Evolutionary conservation across 2,888 invertebrate genomes (phyloP).

Genomic region (Ctenicera cuprea): DNA sequence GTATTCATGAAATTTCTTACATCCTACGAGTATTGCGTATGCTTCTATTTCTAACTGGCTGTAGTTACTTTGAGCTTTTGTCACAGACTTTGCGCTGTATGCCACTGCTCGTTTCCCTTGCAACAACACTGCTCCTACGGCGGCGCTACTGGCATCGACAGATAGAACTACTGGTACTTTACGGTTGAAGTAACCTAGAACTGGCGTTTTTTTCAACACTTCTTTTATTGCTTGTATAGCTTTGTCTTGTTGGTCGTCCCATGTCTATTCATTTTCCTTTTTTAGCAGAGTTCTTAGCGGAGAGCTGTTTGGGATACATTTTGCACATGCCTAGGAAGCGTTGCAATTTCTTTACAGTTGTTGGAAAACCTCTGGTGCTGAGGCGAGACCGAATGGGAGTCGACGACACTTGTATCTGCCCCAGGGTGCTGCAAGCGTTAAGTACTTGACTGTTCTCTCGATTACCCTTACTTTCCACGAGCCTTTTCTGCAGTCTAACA

Average conservation of each 20-base stretch:
- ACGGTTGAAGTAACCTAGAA: neutral
- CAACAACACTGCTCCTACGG: conserved; percentile 1
- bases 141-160: neutral
- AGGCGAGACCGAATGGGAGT: conserved; percentile 59
- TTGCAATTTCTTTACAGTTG: conserved; percentile 46
- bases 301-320: neutral
- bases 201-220: neutral
- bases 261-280: neutral
- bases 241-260: neutral
- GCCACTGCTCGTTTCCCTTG: neutral
- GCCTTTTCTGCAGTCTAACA: conserved; percentile 52
- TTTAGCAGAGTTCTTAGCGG: neutral
- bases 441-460: conserved; percentile 52
- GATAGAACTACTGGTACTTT: neutral
- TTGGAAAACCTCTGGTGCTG: conserved; percentile 60
- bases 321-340: neutral
- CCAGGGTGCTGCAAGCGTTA: conserved; percentile 46
- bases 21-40: conserved; percentile 52
- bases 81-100: neutral
- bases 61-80: neutral
- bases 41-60: neutral
- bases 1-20: conserved; percentile 58
- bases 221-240: neutral
- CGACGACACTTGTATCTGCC: conserved; percentile 55
- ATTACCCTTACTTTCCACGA: conserved; percentile 57